Conservation (phyloP, 1,140 invertebrate species). For the Hestina assimilis region DNA sequence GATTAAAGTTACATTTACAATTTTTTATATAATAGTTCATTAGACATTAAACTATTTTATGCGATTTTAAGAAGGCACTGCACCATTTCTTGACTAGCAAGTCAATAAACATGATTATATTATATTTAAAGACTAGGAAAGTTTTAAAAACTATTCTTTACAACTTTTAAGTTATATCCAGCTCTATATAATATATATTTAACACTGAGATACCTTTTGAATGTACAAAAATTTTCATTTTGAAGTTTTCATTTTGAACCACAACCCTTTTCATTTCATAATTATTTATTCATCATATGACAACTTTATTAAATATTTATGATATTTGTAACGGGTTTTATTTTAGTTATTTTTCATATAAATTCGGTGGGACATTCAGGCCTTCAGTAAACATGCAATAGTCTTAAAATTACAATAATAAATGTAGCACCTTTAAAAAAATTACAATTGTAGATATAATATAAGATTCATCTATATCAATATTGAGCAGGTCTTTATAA, state of each 20-base stretch:
- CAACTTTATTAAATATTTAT: neutral
- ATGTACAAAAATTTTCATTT: too few species aligned
- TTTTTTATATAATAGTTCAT: neutral
- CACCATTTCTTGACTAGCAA: constrained; percentile 16
- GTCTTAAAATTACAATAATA: neutral
- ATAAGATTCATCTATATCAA: constrained; percentile 23
- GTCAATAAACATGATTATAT: constrained; percentile 1
- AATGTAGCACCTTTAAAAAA: constrained; percentile 19
- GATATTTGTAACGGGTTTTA: neutral
- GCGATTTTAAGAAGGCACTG: constrained; percentile 16
- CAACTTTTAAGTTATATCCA: too few species aligned
- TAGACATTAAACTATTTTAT: constrained; percentile 8
- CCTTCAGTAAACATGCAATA: constrained; percentile 18
- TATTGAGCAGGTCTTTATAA: constrained; percentile 22
- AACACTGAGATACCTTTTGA: too few species aligned
- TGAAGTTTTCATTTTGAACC: too few species aligned
- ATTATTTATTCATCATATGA: too few species aligned
- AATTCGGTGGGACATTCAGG: constrained; percentile 26
- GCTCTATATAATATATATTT: too few species aligned
- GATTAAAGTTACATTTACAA: neutral
- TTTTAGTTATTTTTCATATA: constrained; percentile 3
- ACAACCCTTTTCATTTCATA: too few species aligned
- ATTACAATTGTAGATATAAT: constrained; percentile 14
- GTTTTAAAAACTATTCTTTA: too few species aligned
- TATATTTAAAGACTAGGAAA: constrained; percentile 1